Percentiles rank a stretch among this genome's conserved stretches.
Conservation (phyloP, 2,888 invertebrate genomes). For the Caenorhabditis doughertyi region DNA sequence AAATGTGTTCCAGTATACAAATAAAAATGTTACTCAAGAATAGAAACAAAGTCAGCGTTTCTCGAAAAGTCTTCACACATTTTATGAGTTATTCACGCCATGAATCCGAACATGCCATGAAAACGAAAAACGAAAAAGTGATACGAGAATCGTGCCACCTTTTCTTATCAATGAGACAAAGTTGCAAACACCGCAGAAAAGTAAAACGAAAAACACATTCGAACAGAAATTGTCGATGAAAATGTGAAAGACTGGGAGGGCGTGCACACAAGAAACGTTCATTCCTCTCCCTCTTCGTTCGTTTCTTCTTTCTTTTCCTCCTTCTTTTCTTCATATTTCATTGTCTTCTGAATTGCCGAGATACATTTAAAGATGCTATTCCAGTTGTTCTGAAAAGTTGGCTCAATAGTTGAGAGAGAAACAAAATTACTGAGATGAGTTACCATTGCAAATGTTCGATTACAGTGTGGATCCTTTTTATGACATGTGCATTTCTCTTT, state of each 20-base stretch:
- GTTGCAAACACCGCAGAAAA: slow-evolving; percentile 49
- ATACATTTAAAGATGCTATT: slow-evolving; percentile 53
- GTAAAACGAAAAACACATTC: slow-evolving; percentile 22
- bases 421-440: not conserved
- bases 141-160: slow-evolving; percentile 58
- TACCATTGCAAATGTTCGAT: slow-evolving; percentile 53
- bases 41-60: not conserved
- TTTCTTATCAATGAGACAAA: slow-evolving; percentile 53
- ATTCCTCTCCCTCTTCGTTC: slow-evolving; percentile 10
- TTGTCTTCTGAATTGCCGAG: slow-evolving; percentile 32
- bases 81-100: slow-evolving; percentile 21
- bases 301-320: slow-evolving; percentile 5
- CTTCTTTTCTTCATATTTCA: slow-evolving; percentile 16
- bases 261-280: slow-evolving; percentile 36
- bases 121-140: slow-evolving; percentile 29
- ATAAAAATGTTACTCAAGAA: not conserved
- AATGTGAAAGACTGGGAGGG: not conserved
- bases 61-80: not conserved
- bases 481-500: slow-evolving; percentile 52
- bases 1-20: not conserved
- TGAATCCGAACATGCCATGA: slow-evolving; percentile 52
- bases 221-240: slow-evolving; percentile 1
- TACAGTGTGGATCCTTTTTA: slow-evolving; percentile 47
- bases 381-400: slow-evolving; percentile 56
- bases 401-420: not conserved